Conservation (phyloP, 2,113 vertebrate genomes). For the Oncorhynchus nerka region DNA sequence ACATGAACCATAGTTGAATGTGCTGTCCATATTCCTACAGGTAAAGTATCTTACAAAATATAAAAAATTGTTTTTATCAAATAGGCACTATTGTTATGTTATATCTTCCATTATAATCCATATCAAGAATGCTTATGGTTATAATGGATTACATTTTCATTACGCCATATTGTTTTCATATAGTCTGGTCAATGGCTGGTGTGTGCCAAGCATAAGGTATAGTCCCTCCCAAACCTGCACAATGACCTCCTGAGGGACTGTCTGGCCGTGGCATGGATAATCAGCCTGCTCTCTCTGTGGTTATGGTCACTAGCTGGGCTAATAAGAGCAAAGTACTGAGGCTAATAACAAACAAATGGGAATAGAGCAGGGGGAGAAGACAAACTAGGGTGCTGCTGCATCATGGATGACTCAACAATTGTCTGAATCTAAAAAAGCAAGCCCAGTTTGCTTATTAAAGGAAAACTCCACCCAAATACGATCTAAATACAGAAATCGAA, state of each 20-base stretch:
- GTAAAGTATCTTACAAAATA: too few species aligned
- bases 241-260: constrained; percentile 58
- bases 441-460: constrained; percentile 32
- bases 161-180: background rate
- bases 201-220: constrained; percentile 54
- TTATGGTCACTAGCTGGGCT: constrained; percentile 64
- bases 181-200: constrained; percentile 56
- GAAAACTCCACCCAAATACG: too few species aligned
- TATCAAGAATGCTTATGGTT: background rate
- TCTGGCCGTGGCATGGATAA: constrained; percentile 63
- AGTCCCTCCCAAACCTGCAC: constrained; percentile 62
- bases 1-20: too few species aligned
- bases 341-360: constrained; percentile 55
- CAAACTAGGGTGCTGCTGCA: constrained; percentile 37
- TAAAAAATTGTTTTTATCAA: too few species aligned
- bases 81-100: too few species aligned
- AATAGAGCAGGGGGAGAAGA: constrained; percentile 47
- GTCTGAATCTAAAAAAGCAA: constrained; percentile 27
- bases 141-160: too few species aligned
- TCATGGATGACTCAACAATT: constrained; percentile 68
- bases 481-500: too few species aligned
- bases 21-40: too few species aligned
- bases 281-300: constrained; percentile 51
- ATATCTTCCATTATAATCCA: background rate
- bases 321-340: constrained; percentile 57